These are phyloP conservation scores for Pyrrhosoma nymphula DNA, from an alignment of 2,888 invertebrate genomes.

Conservation along the genomic window DNA sequence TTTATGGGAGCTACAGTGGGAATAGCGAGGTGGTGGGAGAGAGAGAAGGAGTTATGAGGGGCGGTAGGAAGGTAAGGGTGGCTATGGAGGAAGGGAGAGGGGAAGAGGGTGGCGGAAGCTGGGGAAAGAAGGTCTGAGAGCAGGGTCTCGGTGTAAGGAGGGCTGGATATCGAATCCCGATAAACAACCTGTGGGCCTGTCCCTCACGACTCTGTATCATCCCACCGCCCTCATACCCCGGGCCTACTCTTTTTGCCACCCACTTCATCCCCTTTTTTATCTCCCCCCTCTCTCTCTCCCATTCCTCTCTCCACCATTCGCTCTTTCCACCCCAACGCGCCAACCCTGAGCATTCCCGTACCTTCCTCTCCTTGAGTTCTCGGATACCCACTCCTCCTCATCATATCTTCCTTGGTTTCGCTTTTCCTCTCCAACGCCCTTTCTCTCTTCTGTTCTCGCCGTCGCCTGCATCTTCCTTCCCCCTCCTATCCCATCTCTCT, in stretches of 20 bases:
- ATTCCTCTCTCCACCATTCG: too few species aligned
- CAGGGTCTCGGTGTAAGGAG: conserved; percentile 33
- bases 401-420: background rate
- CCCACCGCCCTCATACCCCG: conserved; percentile 30
- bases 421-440: background rate
- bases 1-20: conserved; percentile 3
- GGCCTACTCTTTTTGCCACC: background rate
- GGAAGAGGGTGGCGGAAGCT: background rate
- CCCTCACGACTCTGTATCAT: conserved; percentile 58
- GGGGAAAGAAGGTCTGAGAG: background rate
- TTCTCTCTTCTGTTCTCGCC: background rate
- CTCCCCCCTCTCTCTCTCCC: background rate
- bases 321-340: background rate
- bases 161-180: conserved; percentile 61
- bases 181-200: conserved; percentile 67
- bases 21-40: background rate
- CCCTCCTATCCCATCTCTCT: background rate
- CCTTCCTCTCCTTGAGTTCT: too few species aligned
- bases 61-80: background rate
- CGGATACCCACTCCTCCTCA: background rate
- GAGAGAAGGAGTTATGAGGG: background rate
- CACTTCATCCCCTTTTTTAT: background rate
- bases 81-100: background rate
- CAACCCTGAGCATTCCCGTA: too few species aligned
- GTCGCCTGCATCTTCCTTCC: background rate